phyloP scores from a whole-genome alignment of 2,113 vertebrate species.

The Callocephalon fimbriatum region DNA sequence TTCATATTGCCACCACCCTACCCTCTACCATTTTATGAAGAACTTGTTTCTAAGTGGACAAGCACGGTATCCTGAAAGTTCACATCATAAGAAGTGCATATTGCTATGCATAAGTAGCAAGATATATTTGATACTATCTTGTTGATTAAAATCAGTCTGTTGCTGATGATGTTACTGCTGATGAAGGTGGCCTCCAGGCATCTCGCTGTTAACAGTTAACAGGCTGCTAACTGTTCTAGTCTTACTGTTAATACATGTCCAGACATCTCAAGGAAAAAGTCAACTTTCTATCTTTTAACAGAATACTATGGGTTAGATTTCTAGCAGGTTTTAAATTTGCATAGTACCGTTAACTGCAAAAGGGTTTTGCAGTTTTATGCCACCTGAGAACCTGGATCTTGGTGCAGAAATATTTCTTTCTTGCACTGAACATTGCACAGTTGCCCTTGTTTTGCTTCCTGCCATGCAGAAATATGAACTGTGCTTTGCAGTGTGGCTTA shows the following conservation, averaged over 20 bases:
- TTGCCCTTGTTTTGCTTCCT: not conserved
- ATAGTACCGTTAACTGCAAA: not conserved
- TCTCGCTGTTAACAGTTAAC: not conserved
- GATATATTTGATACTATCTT: not conserved
- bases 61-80: not conserved
- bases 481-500: not conserved
- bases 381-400: not conserved
- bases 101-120: not conserved
- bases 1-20: not conserved
- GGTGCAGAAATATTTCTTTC: not conserved
- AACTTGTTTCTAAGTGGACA: not conserved
- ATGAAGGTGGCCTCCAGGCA: not conserved
- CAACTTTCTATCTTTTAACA: not conserved
- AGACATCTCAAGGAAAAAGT: not conserved
- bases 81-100: not conserved
- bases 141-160: conserved; percentile 38
- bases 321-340: not conserved
- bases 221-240: not conserved
- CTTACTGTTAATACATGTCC: not conserved
- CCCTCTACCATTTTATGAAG: not conserved
- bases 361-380: not conserved
- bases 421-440: not conserved
- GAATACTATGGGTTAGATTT: not conserved
- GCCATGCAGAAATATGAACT: rapidly evolving
- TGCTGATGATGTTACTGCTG: conserved; percentile 26